A percentile compares a stretch with the other conserved stretches of the same genome.
Conservation (phyloP, 2,888 invertebrate species). For the Pelosia muscerda region DNA sequence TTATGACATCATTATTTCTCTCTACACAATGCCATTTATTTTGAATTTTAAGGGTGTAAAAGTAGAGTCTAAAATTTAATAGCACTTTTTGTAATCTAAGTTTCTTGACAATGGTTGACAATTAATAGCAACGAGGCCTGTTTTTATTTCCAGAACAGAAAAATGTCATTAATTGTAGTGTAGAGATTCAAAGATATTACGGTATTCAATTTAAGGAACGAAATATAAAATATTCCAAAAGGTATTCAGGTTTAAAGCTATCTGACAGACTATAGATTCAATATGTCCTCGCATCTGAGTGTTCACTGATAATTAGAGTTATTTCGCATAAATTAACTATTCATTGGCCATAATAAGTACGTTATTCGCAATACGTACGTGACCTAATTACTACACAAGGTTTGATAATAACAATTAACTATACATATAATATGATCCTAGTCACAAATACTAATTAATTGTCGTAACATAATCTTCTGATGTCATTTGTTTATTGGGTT, state of each 20-base stretch:
- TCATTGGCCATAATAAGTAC: neutral
- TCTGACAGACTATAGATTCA: neutral
- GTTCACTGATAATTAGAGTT: neutral
- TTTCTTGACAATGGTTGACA: no score
- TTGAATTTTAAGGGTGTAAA: no score
- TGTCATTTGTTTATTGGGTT: neutral
- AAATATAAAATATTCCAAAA: neutral
- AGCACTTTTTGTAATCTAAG: no score
- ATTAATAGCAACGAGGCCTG: no score
- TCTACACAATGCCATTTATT: no score
- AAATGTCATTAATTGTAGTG: no score
- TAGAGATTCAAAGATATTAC: no score
- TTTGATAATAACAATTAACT: slow-evolving; percentile 21
- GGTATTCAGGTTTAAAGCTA: slow-evolving; percentile 4
- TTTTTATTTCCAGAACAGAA: no score
- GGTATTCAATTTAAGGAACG: no score
- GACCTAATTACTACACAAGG: slow-evolving; percentile 22
- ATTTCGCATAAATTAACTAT: slow-evolving; percentile 4
- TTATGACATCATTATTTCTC: no score
- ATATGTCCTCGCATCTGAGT: neutral
- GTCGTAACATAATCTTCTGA: slow-evolving; percentile 1
- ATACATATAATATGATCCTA: slow-evolving; percentile 13
- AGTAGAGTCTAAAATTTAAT: no score
- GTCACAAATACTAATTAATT: slow-evolving; percentile 21
- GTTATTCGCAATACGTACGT: slow-evolving; percentile 9